These are phyloP conservation scores for Opisthograptis luteolata DNA, from an alignment of 2,888 invertebrate genomes.

Conservation along the genomic window DNA sequence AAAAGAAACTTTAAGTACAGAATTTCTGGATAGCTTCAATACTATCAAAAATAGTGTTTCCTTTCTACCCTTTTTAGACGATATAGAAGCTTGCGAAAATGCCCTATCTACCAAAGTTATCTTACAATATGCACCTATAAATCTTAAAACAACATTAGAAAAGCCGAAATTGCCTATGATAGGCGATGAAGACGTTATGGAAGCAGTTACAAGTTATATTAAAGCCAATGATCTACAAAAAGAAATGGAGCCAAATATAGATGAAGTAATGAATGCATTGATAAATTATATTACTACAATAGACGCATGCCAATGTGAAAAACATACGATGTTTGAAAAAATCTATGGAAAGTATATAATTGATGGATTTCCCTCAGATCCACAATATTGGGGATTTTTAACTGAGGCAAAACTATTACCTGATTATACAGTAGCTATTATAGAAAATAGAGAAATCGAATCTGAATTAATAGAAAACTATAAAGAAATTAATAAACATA, in stretches of 20 bases:
- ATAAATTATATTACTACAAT: constrained; percentile 58
- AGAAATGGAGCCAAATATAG: constrained; percentile 65
- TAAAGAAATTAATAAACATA: constrained; percentile 52
- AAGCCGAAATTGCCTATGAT: constrained; percentile 68
- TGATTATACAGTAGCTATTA: constrained; percentile 82
- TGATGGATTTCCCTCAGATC: constrained; percentile 82
- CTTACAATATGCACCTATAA: constrained; percentile 64
- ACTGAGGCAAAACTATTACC: constrained; percentile 70
- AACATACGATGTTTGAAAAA: constrained; percentile 48
- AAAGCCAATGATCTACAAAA: constrained; percentile 67
- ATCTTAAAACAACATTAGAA: constrained; percentile 47
- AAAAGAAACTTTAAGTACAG: constrained; percentile 15
- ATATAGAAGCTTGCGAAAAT: constrained; percentile 52
- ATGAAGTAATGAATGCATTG: constrained; percentile 73
- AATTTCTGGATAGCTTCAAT: constrained; percentile 40
- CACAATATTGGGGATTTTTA: constrained; percentile 76
- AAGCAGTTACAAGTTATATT: constrained; percentile 65
- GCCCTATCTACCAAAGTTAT: constrained; percentile 47
- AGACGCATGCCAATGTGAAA: constrained; percentile 59
- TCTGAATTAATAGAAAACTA: constrained; percentile 61
- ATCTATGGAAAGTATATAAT: constrained; percentile 84
- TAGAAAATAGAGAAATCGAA: constrained; percentile 77
- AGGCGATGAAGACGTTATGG: constrained; percentile 74
- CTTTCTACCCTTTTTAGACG: constrained; percentile 60
- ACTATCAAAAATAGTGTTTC: constrained; percentile 41